Base-by-base conservation (phyloP, 2,113 vertebrate genomes). In the Poecilia latipinna region DNA sequence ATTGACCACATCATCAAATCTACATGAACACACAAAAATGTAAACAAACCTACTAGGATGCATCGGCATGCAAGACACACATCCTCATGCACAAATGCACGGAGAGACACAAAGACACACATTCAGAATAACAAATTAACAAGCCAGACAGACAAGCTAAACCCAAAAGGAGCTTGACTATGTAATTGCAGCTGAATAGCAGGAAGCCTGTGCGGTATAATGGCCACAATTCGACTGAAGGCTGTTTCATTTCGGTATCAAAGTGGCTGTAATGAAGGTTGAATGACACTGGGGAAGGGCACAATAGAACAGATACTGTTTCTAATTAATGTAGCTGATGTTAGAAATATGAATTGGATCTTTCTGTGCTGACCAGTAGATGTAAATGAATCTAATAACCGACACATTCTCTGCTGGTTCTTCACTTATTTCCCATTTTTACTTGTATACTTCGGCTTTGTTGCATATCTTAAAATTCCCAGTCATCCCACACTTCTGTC, bases 211-310 rank as follows among this genome's bases (percentile, higher is more conserved):
- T 48, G 72, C 75, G 75, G 60, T 74, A 87, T 88, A 90, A 91
- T 91, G 74, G 82, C 84, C 77, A 83, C 85, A 88, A 89, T 85
- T 82, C 64, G 67, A 84, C 88, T 78, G 77, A 91, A 81, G 75
- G 88, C 89, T 82, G 87, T 83, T 90, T 91, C 83, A 90, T 91
- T 92, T 86, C 83, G 77, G 85, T 83, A 89, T 90, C 87, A 87
- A 91, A 92, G 87, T 89, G 89, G 83, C 78, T 79, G 85, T 92
- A 89, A 93, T 89, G 89, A 92, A 90, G 82, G 84, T 81, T 90
- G 88, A 90, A 88, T 88, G 90, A 90, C 86, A 86, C 87, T 85
- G 68, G 83, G 87, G 89, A 91, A 87, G 76, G 72, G 83, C 82
- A 90, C 87, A 91, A 90, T 85, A 77, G 86, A 87, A 76, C 85